These are phyloP conservation scores for Leptopilina boulardi DNA, from an alignment of 1,140 invertebrate species.

Conservation along the genomic window DNA sequence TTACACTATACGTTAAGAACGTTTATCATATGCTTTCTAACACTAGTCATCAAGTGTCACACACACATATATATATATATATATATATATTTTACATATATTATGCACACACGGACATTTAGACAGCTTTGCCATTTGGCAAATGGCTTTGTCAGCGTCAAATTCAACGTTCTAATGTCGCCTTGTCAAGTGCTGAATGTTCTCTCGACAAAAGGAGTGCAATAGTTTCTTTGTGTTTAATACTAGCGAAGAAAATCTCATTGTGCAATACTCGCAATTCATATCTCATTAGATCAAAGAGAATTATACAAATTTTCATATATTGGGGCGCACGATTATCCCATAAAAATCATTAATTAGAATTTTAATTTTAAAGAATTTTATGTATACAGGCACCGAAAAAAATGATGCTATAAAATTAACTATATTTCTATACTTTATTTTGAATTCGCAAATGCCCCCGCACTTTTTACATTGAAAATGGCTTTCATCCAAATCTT, in stretches of 20 bases:
- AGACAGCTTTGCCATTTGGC: background rate
- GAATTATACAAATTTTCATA: background rate
- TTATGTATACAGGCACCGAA: too few species aligned
- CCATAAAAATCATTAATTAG: too few species aligned
- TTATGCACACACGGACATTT: background rate
- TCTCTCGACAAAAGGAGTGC: background rate
- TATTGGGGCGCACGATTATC: too few species aligned
- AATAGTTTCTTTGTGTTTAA: background rate
- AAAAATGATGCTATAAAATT: too few species aligned
- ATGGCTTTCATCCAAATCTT: too few species aligned
- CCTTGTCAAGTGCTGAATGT: slow-evolving; percentile 12
- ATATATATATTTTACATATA: background rate
- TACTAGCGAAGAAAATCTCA: background rate
- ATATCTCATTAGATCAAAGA: background rate
- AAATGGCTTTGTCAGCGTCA: slow-evolving; percentile 12
- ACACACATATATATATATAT: background rate
- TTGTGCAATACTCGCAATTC: background rate
- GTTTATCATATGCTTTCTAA: slow-evolving; percentile 46
- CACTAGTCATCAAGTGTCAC: background rate
- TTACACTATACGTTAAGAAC: slow-evolving; percentile 40
- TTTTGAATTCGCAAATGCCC: too few species aligned
- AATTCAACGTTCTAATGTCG: slow-evolving; percentile 17
- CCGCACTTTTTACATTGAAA: too few species aligned
- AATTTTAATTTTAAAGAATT: too few species aligned
- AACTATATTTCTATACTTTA: too few species aligned